A percentile compares a stretch with the other conserved stretches of the same genome.
Conservation (phyloP, 2,113 vertebrate genomes). For the Anarrhichthys ocellatus region DNA sequence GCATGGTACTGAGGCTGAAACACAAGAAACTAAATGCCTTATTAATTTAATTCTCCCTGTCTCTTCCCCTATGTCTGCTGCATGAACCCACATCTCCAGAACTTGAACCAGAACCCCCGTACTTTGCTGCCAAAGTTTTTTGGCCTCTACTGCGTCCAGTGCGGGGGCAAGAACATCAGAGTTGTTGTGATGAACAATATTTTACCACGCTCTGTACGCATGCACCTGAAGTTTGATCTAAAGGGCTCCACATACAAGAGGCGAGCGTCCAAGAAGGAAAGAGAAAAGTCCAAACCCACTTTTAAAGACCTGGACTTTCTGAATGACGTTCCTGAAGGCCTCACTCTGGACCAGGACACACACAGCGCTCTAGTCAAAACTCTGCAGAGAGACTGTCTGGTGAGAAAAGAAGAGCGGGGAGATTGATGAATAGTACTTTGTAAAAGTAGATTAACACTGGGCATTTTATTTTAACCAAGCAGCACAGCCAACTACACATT, state of each 20-base stretch:
- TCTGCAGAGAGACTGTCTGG: conserved; percentile 95
- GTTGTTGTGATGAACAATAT: conserved; percentile 98
- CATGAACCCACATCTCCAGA: conserved; percentile 76
- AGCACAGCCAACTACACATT: neutral
- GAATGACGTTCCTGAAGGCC: conserved; percentile 91
- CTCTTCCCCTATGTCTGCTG: neutral
- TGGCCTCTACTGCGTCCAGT: conserved; percentile 97
- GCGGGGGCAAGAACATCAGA: conserved; percentile 96
- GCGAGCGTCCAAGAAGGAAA: conserved; percentile 94
- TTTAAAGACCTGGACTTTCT: conserved; percentile 98
- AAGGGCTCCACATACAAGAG: conserved; percentile 98
- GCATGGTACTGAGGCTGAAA: conserved; percentile 16
- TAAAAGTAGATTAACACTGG: conserved; percentile 10
- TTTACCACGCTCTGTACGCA: conserved; percentile 92
- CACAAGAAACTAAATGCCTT: neutral
- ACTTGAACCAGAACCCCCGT: conserved; percentile 97
- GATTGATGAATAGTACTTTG: neutral
- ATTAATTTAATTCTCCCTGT: neutral
- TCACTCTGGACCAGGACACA: conserved; percentile 92
- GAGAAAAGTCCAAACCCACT: conserved; percentile 93
- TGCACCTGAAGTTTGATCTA: conserved; percentile 98
- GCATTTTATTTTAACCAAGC: neutral
- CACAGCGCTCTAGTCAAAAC: conserved; percentile 93
- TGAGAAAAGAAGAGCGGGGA: conserved; percentile 75
- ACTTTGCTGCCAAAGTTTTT: conserved; percentile 98